Evolutionary conservation across 2,888 invertebrate species (phyloP).

Genomic region (Monochamus alternatus): DNA sequence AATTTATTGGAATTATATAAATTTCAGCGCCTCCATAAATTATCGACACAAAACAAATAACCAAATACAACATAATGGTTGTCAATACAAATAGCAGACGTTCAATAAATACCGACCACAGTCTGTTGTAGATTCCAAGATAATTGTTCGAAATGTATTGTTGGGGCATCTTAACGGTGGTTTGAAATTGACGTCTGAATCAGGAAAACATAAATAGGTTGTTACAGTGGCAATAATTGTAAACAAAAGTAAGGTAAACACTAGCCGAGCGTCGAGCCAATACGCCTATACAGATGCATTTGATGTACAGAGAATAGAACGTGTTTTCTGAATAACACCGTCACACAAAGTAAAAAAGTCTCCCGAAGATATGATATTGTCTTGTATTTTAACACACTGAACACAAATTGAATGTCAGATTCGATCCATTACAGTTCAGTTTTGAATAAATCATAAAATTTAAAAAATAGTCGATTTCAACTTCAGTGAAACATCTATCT

Average conservation of each 20-base stretch:
- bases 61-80: neutral
- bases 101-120: neutral
- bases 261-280: neutral
- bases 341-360: too few species aligned
- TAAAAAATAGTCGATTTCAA: too few species aligned
- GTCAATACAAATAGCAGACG: constrained; percentile 1
- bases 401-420: too few species aligned
- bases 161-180: neutral
- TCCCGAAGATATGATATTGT: too few species aligned
- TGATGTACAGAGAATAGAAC: too few species aligned
- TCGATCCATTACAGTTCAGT: too few species aligned
- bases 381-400: too few species aligned
- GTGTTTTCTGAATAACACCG: too few species aligned
- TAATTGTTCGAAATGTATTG: constrained; percentile 6
- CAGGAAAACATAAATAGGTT: neutral
- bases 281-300: too few species aligned
- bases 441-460: too few species aligned
- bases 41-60: neutral
- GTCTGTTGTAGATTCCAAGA: neutral
- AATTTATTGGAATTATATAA: neutral
- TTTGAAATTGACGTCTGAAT: constrained; percentile 5
- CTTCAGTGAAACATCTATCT: too few species aligned
- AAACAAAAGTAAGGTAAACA: neutral
- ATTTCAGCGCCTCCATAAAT: neutral
- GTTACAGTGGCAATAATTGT: neutral